Percentiles rank a stretch among this genome's conserved stretches.
Conservation (phyloP, 2,888 invertebrate species). For the Cryptosula pallasiana region DNA sequence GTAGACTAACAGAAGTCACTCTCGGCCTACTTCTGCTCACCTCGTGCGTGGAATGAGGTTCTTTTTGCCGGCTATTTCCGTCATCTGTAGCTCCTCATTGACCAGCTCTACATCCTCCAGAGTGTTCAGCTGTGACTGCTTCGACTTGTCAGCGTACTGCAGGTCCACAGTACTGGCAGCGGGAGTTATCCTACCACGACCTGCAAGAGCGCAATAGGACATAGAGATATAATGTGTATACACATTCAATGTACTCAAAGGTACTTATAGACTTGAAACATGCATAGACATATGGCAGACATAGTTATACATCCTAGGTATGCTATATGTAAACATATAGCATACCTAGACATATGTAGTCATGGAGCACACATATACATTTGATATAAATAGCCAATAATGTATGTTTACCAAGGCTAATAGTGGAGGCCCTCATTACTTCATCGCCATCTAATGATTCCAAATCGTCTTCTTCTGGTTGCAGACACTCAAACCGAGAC, state of each 20-base stretch:
- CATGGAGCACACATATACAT: too few species aligned
- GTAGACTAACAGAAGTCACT: too few species aligned
- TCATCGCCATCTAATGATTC: constrained; percentile 12
- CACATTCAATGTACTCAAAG: too few species aligned
- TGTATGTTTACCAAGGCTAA: constrained; percentile 8
- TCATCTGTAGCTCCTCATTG: not conserved
- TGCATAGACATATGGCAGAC: too few species aligned
- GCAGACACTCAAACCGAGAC: not conserved
- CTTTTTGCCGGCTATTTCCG: constrained; percentile 9
- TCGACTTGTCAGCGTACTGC: constrained; percentile 8
- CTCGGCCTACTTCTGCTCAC: not conserved
- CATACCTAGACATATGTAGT: too few species aligned
- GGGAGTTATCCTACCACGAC: constrained; percentile 12
- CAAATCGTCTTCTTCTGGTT: not conserved
- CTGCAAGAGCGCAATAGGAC: too few species aligned
- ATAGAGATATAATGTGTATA: too few species aligned
- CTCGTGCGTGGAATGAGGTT: constrained; percentile 14
- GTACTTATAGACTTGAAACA: too few species aligned
- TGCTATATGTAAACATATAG: too few species aligned
- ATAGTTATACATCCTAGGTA: too few species aligned
- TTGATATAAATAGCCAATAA: too few species aligned
- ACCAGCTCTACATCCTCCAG: constrained; percentile 12
- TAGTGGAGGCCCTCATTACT: constrained; percentile 8
- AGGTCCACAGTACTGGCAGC: constrained; percentile 19
- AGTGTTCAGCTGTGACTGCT: not conserved